A percentile compares a stretch with the other conserved stretches of the same genome.
Evolutionary conservation across 2,113 vertebrate genomes (phyloP).

Genomic region (Laterallus jamaicensis): DNA sequence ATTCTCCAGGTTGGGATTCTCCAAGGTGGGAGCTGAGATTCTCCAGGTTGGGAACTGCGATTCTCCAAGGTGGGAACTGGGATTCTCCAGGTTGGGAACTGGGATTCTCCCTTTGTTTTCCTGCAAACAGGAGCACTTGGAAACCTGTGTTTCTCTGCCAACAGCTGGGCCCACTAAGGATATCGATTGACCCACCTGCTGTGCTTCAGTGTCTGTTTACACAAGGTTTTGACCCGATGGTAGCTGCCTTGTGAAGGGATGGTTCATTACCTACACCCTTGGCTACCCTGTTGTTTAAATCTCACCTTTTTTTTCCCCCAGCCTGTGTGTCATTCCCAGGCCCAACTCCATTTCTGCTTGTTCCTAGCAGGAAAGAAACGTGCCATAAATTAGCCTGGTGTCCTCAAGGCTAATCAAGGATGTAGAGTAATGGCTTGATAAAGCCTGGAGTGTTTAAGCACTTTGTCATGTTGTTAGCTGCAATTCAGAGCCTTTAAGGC

Average conservation of each 20-base stretch:
- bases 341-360: not conserved
- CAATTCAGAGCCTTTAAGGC: not conserved
- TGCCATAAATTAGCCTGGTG: not conserved
- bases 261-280: conserved; percentile 9
- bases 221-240: not conserved
- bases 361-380: not conserved
- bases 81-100: too few species aligned
- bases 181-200: not conserved
- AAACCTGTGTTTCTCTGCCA: not conserved
- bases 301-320: not conserved
- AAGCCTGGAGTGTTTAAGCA: not conserved
- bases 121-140: not conserved
- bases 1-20: too few species aligned
- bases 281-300: not conserved
- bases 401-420: not conserved
- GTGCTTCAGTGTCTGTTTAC: not conserved
- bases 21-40: too few species aligned
- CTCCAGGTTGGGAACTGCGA: too few species aligned
- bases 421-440: not conserved
- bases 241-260: not conserved
- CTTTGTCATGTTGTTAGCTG: not conserved
- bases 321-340: not conserved
- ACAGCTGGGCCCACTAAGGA: not conserved
- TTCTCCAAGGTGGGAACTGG: not conserved
- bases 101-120: not conserved